Evolutionary conservation across 1,140 invertebrate genomes (phyloP), one percentile per base, ranked within the genome.

Genomic region (Drosophila trapezifrons): DNA sequence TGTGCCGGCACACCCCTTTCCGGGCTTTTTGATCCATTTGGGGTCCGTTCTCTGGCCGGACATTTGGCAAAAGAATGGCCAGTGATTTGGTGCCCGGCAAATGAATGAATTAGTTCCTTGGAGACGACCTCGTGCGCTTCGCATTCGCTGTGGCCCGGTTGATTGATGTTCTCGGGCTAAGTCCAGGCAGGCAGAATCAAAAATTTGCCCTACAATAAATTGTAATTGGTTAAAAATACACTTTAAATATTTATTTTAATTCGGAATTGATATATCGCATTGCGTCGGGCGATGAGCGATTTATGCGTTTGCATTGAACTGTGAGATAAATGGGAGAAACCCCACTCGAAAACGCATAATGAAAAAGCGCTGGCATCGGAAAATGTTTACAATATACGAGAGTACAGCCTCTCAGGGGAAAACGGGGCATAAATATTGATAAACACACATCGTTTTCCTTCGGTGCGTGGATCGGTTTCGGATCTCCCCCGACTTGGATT

Each of bases 271-370:
- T 80, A 82, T 87, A 85, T 90, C 66, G 76, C 51, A 46, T 78
- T 85, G 66, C 20, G 55, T 1, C 18, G 51, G 43, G 62, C 42
- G 90, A 65, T 87, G 90, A 91, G 60, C 76, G 90, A 91, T 91
- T 91, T 90, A 91, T 91, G 81, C 76, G 83, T 90, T 91, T 91
- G 85, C 82, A 78, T 91, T 80, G 91, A 91, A 90, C 90, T 80
- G 90, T 78, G 85, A 91, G 90, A 91, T 91, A 90, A 84, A 91
- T 91, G 80, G 76, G 72, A 69, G 67, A 76, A 70, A 71, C 29
- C 35, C 73, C 73, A 82, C 81, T 78, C 74, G 70, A 81, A 60
- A 59, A 51, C 37, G 49, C 35, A 69, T 69, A 76, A 74, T 73
- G 54, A 58, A 63, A 64, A 73, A 67, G 75, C 42, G 70, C 54